Evolutionary conservation across 2,797 vertebrate species (phyloP).

Genomic region (Uromys caudimaculatus): DNA sequence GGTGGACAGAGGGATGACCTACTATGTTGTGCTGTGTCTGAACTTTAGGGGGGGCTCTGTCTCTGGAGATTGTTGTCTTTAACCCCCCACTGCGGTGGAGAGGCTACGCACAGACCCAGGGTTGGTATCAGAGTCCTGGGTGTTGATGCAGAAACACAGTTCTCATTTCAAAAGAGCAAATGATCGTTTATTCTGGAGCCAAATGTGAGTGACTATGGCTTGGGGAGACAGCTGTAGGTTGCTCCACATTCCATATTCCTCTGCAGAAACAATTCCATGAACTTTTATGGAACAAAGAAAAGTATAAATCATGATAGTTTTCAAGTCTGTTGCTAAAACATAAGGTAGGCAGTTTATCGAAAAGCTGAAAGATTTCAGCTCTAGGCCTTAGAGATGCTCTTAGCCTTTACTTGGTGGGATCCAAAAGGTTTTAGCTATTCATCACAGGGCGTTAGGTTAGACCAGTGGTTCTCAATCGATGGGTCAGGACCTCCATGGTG

Average conservation of each 20-base stretch:
- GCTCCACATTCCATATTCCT: background rate
- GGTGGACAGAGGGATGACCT: too few relatives aligned
- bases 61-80: background rate
- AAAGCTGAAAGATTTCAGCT: background rate
- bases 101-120: background rate
- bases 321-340: background rate
- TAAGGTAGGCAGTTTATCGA: background rate
- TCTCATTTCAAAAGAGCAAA: background rate
- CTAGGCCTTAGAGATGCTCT: background rate
- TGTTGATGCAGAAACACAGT: background rate
- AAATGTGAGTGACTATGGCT: background rate
- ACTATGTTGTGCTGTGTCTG: background rate
- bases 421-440: background rate
- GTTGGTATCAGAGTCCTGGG: background rate
- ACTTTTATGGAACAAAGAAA: background rate
- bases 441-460: background rate
- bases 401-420: background rate
- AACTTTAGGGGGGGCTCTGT: background rate
- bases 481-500: background rate
- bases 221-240: background rate
- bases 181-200: background rate
- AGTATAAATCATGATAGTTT: background rate
- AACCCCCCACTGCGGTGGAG: too few relatives aligned
- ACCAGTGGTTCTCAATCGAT: background rate
- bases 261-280: background rate